Base-by-base conservation (phyloP, 2,113 vertebrate species). In the Lontra canadensis region DNA sequence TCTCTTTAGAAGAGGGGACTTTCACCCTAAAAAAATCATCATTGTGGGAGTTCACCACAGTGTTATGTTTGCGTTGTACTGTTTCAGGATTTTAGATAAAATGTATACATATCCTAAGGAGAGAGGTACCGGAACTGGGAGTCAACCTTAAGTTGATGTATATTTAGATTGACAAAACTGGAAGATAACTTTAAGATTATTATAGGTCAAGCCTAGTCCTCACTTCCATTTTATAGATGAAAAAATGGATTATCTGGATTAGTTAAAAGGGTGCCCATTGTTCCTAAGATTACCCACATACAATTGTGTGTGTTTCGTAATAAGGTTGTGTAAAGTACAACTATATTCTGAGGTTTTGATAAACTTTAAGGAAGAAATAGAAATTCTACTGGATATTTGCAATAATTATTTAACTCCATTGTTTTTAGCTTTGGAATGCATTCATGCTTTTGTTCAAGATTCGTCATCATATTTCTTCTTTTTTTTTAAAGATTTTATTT, bases 71-170 rank as follows among this genome's bases (percentile, higher is more conserved):
- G 12, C 44, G 52, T 92, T 85, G 76, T 20, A 67, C 39, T 96
- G 39, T 90, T 85, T 98, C 83, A 90, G 39, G 17, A 42, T 61
- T 69, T 82, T 92, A 94, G 92, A 90, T 95, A 74, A 86, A 93
- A 80, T 52, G 3, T 87, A 9, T 92, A 31, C 13, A 39, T 94
- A 95, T 89, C 67, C 49, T 97, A 86, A 95, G 59, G 52, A 71
- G 34, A 85, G 55, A 93, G 57, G 23, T 47, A 47, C 29, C 86
- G 88, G 67, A 96, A 79, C 20, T 95, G 34, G 71, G n/a, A 65
- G 49, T 85, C 83, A 42, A 82, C 39, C 52, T 97, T 88, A 57
- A 42, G 17, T 95, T 95, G 36, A 47, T 34, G 59, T 85, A 52
- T 44, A 95, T 63, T 93, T 80, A 81, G 55, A 29, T 76, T 86